Base-by-base conservation (phyloP, 2,113 vertebrate species). In the Platichthys stellatus region DNA sequence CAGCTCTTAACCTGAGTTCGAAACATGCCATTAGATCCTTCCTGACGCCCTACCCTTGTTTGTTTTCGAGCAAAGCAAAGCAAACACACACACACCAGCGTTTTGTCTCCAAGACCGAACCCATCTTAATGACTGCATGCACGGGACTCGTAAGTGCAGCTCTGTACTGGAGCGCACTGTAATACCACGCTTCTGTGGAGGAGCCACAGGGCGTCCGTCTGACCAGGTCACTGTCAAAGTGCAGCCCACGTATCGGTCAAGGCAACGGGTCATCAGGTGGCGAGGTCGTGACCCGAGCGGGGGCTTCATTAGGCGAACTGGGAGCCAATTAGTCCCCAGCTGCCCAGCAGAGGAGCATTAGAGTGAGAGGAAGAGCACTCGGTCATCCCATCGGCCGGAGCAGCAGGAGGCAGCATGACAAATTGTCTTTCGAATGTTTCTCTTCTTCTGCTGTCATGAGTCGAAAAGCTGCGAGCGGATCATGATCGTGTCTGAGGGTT, bases 261-360 rank as follows among this genome's bases (percentile, higher is more conserved):
- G 76, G 82, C 45, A 57, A 18, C 53, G 77, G 89, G 90, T 90
- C 90, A 88, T 71, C 67, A 65, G 76, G 75, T 74, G 72, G 74
- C 85, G 58, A 90, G 90, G 86, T 86, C 78, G 64, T 61, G 84
- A 91, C 90, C 90, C 78, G 14, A 24, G 51, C 63, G 79, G 66
- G 49, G 76, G 58, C 80, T 81, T 92, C 86, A 90, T 92, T 93
- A 90, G 84, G 63, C 63, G 28, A 83, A 85, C 70, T 43, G 20
- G 76, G 59, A 81, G 84, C 84, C 85, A 89, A 85, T 87, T 91
- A 89, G 80, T 89, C 80, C 81, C 80, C 78, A 72, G 80, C 82
- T 88, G 78, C 74, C 64, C 5, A 26, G 60, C 10, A 58, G 72
- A 75, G 80, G 76, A 73, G 60, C 74, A 79, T 81, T 82, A 80